These are phyloP conservation scores for Meloe dianella DNA, from an alignment of 2,888 invertebrate genomes.

Conservation along the genomic window DNA sequence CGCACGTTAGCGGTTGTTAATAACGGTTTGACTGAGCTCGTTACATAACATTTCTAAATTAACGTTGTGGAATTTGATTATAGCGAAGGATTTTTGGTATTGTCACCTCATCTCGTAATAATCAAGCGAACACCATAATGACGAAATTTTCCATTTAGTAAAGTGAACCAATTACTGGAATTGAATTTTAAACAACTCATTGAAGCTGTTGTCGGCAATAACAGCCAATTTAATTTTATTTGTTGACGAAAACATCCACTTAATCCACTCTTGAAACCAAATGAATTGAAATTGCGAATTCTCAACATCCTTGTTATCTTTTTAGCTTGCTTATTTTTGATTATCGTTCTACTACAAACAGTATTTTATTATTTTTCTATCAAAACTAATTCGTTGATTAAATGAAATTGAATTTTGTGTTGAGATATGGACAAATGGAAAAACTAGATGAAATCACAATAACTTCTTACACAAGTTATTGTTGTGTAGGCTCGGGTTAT, in stretches of 20 bases:
- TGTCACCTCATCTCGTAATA: not conserved
- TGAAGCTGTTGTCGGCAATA: slow-evolving; percentile 10
- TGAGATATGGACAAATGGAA: not conserved
- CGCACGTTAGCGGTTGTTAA: too few relatives aligned
- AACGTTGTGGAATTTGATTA: too few relatives aligned
- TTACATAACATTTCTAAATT: not conserved
- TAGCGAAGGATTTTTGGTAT: not conserved
- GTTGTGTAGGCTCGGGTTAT: slow-evolving; percentile 48
- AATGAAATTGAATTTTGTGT: not conserved
- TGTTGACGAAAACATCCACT: slow-evolving; percentile 9
- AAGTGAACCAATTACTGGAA: slow-evolving; percentile 4
- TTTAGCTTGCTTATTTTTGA: not conserved
- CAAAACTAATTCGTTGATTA: not conserved
- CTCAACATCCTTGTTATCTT: not conserved
- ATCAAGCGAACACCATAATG: not conserved
- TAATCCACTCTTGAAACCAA: slow-evolving; percentile 3
- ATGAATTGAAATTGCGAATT: slow-evolving; percentile 7
- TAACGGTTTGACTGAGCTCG: not conserved
- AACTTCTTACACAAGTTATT: slow-evolving; percentile 48
- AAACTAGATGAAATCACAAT: slow-evolving; percentile 17
- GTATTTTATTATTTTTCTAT: not conserved
- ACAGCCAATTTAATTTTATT: slow-evolving; percentile 5
- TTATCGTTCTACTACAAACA: not conserved
- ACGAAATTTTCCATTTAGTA: not conserved
- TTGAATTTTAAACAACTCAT: slow-evolving; percentile 12